phyloP scores from a whole-genome alignment of 1,140 invertebrate genomes.

The Cyclargus thomasi region DNA sequence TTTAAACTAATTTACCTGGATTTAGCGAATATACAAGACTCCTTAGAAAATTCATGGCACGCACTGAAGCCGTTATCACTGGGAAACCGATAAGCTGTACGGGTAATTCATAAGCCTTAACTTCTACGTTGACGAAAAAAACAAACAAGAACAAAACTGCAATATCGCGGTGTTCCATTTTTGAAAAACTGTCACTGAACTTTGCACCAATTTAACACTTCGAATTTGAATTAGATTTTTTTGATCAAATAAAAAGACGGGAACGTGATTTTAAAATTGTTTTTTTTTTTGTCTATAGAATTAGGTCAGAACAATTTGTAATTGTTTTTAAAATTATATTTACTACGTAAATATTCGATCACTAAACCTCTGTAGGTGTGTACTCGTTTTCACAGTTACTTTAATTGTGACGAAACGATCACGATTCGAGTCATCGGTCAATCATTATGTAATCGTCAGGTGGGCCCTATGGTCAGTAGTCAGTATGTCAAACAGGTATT shows the following conservation, averaged over 20 bases:
- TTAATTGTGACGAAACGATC: conserved; percentile 3
- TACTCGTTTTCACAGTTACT: conserved; percentile 4
- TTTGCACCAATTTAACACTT: neutral
- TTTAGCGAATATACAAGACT: conserved; percentile 87
- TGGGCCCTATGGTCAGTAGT: too few species aligned
- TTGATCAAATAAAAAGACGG: too few species aligned
- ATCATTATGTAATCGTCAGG: neutral
- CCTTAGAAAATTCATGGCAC: conserved; percentile 87
- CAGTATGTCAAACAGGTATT: conserved; percentile 7
- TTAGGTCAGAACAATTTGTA: too few species aligned
- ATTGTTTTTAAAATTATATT: neutral
- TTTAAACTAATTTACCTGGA: conserved; percentile 79
- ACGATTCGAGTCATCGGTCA: conserved; percentile 7
- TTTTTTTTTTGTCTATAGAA: too few species aligned
- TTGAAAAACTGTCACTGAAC: conserved; percentile 5
- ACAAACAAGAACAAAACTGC: conserved; percentile 33
- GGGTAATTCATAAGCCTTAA: conserved; percentile 79
- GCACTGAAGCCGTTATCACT: conserved; percentile 84
- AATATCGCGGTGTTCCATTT: conserved; percentile 15
- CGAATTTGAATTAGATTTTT: neutral
- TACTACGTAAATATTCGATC: neutral
- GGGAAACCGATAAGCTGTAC: conserved; percentile 89
- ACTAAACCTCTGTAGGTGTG: neutral
- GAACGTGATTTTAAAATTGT: too few species aligned
- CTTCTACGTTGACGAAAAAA: conserved; percentile 29